These are phyloP conservation scores for Eupithecia abbreviata DNA, from an alignment of 2,888 invertebrate species.

Conservation along the genomic window DNA sequence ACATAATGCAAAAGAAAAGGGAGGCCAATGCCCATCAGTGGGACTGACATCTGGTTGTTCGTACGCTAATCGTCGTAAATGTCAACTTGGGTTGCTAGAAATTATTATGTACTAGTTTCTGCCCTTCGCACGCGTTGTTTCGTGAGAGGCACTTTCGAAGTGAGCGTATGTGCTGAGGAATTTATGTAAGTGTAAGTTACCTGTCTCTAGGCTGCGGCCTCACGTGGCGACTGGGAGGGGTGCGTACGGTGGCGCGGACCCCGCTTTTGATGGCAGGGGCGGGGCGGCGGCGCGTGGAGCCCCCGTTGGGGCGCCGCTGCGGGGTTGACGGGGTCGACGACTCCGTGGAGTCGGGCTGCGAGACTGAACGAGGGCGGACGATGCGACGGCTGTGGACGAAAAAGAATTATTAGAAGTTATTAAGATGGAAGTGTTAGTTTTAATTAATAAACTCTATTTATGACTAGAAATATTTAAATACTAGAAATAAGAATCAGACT, in stretches of 20 bases:
- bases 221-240: conserved; percentile 4
- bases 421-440: background rate
- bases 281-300: conserved; percentile 64
- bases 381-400: conserved; percentile 36
- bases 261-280: conserved; percentile 46
- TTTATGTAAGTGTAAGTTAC: background rate
- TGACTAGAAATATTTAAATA: no score
- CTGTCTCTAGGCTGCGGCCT: background rate
- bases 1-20: no score
- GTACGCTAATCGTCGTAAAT: no score
- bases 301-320: conserved; percentile 49
- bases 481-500: no score
- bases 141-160: no score
- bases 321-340: conserved; percentile 32
- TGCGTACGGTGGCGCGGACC: conserved; percentile 38
- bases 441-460: background rate
- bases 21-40: no score
- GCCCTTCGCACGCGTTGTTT: no score
- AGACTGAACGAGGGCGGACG: conserved; percentile 69
- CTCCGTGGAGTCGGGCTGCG: conserved; percentile 71
- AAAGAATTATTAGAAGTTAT: background rate
- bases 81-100: no score
- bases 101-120: no score
- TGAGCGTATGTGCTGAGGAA: no score
- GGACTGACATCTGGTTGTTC: no score